Evolutionary conservation across 2,113 vertebrate species (phyloP).

Genomic region (Myocastor coypus): DNA sequence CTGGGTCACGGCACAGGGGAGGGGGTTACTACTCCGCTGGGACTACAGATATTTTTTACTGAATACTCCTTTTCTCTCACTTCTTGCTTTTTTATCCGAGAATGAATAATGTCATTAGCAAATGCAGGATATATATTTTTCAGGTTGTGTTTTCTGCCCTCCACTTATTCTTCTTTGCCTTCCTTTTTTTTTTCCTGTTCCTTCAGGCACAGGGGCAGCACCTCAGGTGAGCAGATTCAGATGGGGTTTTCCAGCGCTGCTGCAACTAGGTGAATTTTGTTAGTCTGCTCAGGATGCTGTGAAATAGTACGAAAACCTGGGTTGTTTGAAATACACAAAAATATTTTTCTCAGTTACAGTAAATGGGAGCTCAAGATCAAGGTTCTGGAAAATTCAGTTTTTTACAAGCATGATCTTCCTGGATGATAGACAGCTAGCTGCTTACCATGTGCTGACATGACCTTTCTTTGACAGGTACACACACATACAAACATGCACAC

Average conservation of each 20-base stretch:
- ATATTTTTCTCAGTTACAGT: too few species aligned
- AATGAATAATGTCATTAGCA: not conserved
- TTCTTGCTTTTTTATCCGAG: not conserved
- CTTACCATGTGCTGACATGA: not conserved
- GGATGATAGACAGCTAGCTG: not conserved
- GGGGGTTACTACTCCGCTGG: not conserved
- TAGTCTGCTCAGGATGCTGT: not conserved
- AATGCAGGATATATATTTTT: not conserved
- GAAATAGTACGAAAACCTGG: not conserved
- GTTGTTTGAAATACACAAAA: not conserved
- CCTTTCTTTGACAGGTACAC: not conserved
- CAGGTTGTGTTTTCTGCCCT: not conserved
- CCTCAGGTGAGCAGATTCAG: not conserved
- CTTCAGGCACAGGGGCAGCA: not conserved
- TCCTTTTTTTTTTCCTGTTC: not conserved
- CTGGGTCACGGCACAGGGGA: not conserved
- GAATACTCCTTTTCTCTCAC: not conserved
- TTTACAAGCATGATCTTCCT: not conserved
- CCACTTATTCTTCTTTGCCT: too few species aligned
- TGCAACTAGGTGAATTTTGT: not conserved
- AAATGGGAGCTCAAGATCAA: too few species aligned
- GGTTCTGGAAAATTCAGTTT: not conserved
- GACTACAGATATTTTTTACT: not conserved
- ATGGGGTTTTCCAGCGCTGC: not conserved
- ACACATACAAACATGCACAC: too few species aligned